A percentile compares a stretch with the other conserved stretches of the same genome.
Conservation (phyloP, 2,888 invertebrate genomes). For the Anthoptus insignis region DNA sequence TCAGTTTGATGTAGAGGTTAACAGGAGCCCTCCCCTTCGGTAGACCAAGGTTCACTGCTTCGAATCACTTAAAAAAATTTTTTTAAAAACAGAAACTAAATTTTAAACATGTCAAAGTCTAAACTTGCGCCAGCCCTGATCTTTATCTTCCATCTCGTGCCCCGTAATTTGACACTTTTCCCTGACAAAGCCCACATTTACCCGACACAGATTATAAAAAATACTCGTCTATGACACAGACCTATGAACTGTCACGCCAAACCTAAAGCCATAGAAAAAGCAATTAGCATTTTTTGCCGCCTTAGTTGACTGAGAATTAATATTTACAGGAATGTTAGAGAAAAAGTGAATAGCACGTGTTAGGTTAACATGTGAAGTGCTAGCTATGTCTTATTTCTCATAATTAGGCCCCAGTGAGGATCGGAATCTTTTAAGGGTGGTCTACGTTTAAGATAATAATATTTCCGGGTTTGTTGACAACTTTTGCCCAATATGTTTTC, state of each 20-base stretch:
- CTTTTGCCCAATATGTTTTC: conserved; percentile 32
- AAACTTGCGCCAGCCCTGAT: conserved; percentile 64
- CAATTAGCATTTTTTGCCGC: conserved; percentile 80
- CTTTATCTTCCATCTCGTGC: conserved; percentile 81
- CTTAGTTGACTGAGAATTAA: conserved; percentile 76
- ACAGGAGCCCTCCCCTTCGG: no score
- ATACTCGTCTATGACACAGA: conserved; percentile 51
- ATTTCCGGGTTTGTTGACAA: conserved; percentile 29
- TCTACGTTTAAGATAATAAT: conserved; percentile 51
- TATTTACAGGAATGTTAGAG: conserved; percentile 75
- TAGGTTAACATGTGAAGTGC: conserved; percentile 75
- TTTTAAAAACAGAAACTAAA: no score
- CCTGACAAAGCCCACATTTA: conserved; percentile 85
- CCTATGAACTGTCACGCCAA: conserved; percentile 73
- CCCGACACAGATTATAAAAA: conserved; percentile 60
- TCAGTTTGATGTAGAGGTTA: no score
- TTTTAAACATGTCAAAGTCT: no score
- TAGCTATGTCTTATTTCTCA: conserved; percentile 84
- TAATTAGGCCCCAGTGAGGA: conserved; percentile 81
- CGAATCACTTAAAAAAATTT: no score
- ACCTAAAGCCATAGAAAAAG: conserved; percentile 76
- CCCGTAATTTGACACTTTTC: conserved; percentile 86
- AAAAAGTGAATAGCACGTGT: conserved; percentile 78
- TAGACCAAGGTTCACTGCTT: no score
- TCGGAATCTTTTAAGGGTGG: conserved; percentile 64